These are phyloP conservation scores for Eulemur mongoz DNA, from an alignment of 2,797 vertebrate species.

Conservation along the genomic window DNA sequence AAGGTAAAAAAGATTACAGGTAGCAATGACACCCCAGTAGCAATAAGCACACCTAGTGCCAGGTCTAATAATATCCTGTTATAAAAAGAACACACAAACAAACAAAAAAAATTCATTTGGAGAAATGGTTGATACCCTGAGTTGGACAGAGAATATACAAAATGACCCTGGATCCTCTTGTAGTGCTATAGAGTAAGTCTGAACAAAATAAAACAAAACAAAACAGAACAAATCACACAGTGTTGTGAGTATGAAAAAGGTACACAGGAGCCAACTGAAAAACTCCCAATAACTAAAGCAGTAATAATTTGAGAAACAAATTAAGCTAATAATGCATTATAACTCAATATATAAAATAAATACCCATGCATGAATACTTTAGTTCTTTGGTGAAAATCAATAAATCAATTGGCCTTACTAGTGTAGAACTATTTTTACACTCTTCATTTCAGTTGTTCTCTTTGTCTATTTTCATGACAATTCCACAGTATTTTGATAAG, in stretches of 20 bases:
- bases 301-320: neutral
- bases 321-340: neutral
- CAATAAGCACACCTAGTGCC: neutral
- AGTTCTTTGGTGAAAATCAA: neutral
- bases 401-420: neutral
- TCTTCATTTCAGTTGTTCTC: neutral
- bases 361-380: neutral
- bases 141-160: neutral
- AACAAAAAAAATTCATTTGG: neutral
- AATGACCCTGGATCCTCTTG: neutral
- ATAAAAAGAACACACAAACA: neutral
- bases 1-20: neutral
- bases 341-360: neutral
- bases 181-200: neutral
- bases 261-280: neutral
- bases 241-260: neutral
- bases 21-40: neutral
- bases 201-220: neutral
- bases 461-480: neutral
- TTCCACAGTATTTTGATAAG: neutral
- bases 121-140: neutral
- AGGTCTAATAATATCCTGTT: neutral
- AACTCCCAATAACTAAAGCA: neutral
- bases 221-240: neutral
- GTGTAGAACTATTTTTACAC: neutral